Evolutionary conservation across 2,113 vertebrate species (phyloP).

Genomic region (Numenius arquata): DNA sequence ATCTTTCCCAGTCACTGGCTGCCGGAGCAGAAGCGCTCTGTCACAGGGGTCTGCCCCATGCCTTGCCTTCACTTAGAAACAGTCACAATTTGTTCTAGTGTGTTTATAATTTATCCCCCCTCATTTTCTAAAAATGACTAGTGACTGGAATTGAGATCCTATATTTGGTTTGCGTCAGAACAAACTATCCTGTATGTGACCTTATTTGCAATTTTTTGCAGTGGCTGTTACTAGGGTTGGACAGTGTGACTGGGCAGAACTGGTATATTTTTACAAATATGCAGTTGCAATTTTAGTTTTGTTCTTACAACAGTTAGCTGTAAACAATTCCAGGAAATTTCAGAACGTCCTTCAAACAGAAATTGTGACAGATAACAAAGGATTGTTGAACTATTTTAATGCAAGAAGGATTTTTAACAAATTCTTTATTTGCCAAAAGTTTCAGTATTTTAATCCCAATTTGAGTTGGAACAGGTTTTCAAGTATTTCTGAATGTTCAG

Average conservation of each 20-base stretch:
- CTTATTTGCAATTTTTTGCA: not conserved
- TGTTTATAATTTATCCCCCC: not conserved
- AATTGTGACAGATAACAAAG: not conserved
- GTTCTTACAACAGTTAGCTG: not conserved
- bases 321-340: not conserved
- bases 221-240: not conserved
- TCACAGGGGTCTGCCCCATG: not conserved
- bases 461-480: not conserved
- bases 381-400: not conserved
- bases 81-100: not conserved
- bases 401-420: not conserved
- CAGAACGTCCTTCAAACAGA: not conserved
- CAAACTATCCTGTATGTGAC: not conserved
- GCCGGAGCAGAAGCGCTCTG: not conserved
- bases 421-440: not conserved
- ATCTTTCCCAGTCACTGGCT: not conserved
- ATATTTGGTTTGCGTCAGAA: not conserved
- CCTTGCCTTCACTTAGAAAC: not conserved
- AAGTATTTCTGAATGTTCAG: not conserved
- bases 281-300: not conserved
- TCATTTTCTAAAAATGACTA: not conserved
- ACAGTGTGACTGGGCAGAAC: not conserved
- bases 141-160: not conserved
- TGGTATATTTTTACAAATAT: not conserved
- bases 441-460: not conserved